phyloP scores from a whole-genome alignment of 2,113 vertebrate genomes.

The Siniperca chuatsi region DNA sequence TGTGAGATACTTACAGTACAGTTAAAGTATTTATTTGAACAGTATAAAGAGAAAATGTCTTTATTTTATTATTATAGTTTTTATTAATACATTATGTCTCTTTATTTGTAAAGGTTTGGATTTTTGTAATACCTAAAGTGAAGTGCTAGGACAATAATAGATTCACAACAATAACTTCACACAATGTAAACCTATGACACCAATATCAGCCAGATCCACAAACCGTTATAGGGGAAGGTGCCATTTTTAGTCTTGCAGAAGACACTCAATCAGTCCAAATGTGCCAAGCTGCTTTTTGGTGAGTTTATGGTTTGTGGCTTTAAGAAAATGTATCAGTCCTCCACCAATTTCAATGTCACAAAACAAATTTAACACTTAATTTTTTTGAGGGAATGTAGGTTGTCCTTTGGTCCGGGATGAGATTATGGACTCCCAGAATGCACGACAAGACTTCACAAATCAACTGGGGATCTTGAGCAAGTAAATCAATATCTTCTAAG shows the following conservation, averaged over 20 bases:
- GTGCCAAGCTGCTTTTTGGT: constrained; percentile 37
- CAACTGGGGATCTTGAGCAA: background rate
- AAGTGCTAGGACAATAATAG: constrained; percentile 29
- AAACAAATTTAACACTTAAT: background rate
- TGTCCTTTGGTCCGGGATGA: background rate
- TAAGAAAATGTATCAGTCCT: constrained; percentile 26
- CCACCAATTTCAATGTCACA: background rate
- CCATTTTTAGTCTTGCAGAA: constrained; percentile 14
- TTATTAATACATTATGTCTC: constrained; percentile 63
- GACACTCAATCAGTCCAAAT: constrained; percentile 2
- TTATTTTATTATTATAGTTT: constrained; percentile 81
- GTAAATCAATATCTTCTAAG: background rate
- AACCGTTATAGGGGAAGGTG: background rate
- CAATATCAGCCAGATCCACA: constrained; percentile 13
- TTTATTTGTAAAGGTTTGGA: constrained; percentile 66
- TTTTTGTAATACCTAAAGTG: constrained; percentile 68
- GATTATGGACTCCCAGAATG: constrained; percentile 8
- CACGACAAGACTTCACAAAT: constrained; percentile 11
- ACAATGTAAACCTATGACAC: constrained; percentile 25
- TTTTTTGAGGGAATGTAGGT: constrained; percentile 2
- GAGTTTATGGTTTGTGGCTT: constrained; percentile 61
- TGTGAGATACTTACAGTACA: constrained; percentile 63
- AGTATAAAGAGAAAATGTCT: constrained; percentile 70
- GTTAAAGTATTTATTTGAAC: constrained; percentile 74
- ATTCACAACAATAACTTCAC: constrained; percentile 20